A percentile compares a stretch with the other conserved stretches of the same genome.
Evolutionary conservation across 2,888 invertebrate genomes (phyloP).

Genomic region (Hirudinaria manillensis): DNA sequence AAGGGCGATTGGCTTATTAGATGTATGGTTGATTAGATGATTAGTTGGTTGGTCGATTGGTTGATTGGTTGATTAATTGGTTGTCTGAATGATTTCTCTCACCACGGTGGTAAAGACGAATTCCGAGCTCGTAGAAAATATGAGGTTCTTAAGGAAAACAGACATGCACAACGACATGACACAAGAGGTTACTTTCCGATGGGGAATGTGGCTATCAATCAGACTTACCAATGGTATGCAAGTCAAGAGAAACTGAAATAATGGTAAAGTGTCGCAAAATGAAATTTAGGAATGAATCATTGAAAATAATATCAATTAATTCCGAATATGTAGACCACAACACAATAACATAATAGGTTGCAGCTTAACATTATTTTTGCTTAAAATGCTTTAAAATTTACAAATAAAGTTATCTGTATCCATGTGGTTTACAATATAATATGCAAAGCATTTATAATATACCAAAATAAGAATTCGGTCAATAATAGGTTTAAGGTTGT

Average conservation of each 20-base stretch:
- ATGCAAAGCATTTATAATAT: no score
- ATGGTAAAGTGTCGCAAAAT: background rate
- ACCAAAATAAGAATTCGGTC: no score
- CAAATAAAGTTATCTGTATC: no score
- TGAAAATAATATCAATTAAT: no score
- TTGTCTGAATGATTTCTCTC: background rate
- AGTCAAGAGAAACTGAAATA: background rate
- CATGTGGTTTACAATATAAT: no score
- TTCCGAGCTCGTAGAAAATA: background rate
- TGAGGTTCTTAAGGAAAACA: slow-evolving; percentile 2
- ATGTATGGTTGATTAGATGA: no score
- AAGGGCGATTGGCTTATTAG: no score
- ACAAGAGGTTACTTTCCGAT: background rate
- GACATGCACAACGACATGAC: background rate
- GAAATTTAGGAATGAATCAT: no score
- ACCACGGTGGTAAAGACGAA: background rate
- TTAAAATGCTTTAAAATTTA: background rate
- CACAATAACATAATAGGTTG: no score
- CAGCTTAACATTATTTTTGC: no score
- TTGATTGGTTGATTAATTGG: background rate
- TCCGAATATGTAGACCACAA: no score
- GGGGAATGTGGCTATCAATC: background rate
- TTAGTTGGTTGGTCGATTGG: background rate
- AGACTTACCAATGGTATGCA: background rate
- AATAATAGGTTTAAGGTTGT: no score